phyloP scores from a whole-genome alignment of 2,113 vertebrate species.

The Grus americana region DNA sequence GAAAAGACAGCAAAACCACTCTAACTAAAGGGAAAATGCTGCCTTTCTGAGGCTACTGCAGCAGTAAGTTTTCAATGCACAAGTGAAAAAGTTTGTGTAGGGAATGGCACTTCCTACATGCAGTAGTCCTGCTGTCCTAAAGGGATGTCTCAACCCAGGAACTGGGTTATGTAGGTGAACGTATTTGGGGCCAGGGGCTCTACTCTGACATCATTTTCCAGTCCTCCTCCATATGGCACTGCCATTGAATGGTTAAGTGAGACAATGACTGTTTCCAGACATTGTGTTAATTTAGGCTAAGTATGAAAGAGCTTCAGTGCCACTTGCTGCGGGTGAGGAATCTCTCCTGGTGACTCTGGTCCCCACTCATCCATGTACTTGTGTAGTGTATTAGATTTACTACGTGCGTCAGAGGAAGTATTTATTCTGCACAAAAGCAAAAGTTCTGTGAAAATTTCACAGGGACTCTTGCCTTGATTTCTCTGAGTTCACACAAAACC shows the following conservation, averaged over 20 bases:
- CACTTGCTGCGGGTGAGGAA: neutral
- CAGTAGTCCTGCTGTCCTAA: neutral
- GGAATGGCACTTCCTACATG: neutral
- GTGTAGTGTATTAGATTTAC: neutral
- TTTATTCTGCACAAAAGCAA: neutral
- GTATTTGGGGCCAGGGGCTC: neutral
- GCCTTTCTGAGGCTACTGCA: neutral
- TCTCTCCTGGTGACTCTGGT: neutral
- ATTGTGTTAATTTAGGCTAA: neutral
- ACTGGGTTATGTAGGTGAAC: fast-evolving
- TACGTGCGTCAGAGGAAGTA: neutral
- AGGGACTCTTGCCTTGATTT: neutral
- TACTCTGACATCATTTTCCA: neutral
- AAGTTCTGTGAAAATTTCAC: neutral
- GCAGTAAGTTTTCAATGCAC: neutral
- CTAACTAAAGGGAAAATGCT: neutral
- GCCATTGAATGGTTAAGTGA: neutral
- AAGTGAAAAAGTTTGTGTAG: neutral
- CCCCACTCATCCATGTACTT: neutral
- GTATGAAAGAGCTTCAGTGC: neutral
- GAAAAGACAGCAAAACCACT: neutral
- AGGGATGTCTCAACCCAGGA: neutral
- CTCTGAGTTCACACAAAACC: neutral
- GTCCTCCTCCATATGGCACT: neutral
- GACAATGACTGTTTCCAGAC: neutral